A percentile compares a stretch with the other conserved stretches of the same genome.
These are phyloP conservation scores for Lomographa bimaculata DNA, from an alignment of 2,888 invertebrate species.

Conservation along the genomic window DNA sequence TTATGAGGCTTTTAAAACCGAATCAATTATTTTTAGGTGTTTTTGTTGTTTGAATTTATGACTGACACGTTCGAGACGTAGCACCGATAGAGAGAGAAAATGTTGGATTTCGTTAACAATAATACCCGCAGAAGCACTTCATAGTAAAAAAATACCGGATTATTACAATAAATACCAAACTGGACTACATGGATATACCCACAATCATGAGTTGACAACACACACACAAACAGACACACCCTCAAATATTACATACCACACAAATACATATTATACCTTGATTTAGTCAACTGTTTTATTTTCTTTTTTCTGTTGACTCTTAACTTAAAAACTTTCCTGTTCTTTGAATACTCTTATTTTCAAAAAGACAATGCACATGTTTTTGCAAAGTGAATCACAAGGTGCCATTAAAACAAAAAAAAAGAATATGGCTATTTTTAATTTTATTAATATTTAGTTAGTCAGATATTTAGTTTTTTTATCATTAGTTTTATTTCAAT, in stretches of 20 bases:
- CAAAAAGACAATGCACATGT: constrained; percentile 37
- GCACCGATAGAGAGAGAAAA: constrained; percentile 66
- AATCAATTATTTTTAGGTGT: constrained; percentile 64
- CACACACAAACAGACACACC: constrained; percentile 21
- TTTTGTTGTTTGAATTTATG: constrained; percentile 70
- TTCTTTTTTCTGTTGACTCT: constrained; percentile 16
- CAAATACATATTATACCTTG: constrained; percentile 6
- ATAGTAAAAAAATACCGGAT: constrained; percentile 25
- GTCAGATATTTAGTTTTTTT: constrained; percentile 60
- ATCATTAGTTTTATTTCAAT: constrained; percentile 60
- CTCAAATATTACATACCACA: constrained; percentile 10
- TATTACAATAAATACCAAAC: constrained; percentile 36
- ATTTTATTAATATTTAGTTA: constrained; percentile 59
- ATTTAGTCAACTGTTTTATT: constrained; percentile 12
- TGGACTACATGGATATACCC: constrained; percentile 40
- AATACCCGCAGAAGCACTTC: constrained; percentile 66
- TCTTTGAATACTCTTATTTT: constrained; percentile 25
- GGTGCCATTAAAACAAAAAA: constrained; percentile 70
- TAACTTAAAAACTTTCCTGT: constrained; percentile 16
- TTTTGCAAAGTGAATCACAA: constrained; percentile 69
- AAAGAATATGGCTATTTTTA: constrained; percentile 73
- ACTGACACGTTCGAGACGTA: constrained; percentile 68
- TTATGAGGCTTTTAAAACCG: constrained; percentile 76
- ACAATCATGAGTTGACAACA: constrained; percentile 19
- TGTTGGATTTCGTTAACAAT: constrained; percentile 45